phyloP scores from a whole-genome alignment of 2,888 invertebrate species.

The Drosophila glabriapex region DNA sequence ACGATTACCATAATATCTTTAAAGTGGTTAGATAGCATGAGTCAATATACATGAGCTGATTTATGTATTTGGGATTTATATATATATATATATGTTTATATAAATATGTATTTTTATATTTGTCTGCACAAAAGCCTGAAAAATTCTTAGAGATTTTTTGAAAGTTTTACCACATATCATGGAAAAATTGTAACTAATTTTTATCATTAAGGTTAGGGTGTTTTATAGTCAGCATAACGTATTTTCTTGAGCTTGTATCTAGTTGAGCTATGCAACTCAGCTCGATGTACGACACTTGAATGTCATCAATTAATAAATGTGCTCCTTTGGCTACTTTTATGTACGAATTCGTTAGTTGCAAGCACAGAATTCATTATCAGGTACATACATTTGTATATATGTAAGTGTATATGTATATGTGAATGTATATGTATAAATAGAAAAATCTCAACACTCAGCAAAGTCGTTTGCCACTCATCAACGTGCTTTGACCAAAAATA shows the following conservation, averaged over 20 bases:
- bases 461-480: constrained; percentile 70
- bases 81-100: no score
- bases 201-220: neutral
- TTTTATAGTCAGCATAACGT: neutral
- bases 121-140: neutral
- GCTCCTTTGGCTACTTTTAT: constrained; percentile 37
- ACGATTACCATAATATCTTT: constrained; percentile 29
- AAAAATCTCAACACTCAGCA: constrained; percentile 54
- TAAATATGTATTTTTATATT: neutral
- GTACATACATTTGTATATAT: neutral
- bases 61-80: neutral
- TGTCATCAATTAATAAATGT: constrained; percentile 56
- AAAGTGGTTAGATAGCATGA: constrained; percentile 15
- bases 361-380: constrained; percentile 27
- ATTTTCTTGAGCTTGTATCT: neutral
- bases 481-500: constrained; percentile 75
- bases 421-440: constrained; percentile 1
- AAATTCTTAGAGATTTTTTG: neutral
- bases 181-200: neutral
- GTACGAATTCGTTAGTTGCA: constrained; percentile 9
- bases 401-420: neutral
- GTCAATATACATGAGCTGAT: constrained; percentile 2
- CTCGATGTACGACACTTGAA: constrained; percentile 17
- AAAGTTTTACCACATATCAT: neutral
- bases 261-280: constrained; percentile 15